Percentiles rank a stretch among this genome's conserved stretches.
Evolutionary conservation across 2,113 vertebrate species (phyloP).

Genomic region (Antechinus stuartii): DNA sequence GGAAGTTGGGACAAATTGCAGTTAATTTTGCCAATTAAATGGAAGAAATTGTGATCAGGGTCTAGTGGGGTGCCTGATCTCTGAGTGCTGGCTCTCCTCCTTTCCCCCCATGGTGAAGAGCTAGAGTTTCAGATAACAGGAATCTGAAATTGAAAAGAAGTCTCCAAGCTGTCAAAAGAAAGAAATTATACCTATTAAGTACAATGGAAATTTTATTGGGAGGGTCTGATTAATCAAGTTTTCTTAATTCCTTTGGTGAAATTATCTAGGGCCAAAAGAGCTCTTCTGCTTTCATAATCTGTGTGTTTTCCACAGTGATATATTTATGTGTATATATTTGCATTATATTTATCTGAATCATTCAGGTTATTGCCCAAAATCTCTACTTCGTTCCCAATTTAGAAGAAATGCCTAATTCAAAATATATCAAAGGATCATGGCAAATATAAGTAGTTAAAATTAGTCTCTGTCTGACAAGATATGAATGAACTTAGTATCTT

Average conservation of each 20-base stretch:
- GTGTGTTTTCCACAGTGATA: not conserved
- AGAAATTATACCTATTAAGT: not conserved
- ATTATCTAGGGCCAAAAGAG: not conserved
- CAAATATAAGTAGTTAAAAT: not conserved
- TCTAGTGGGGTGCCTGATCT: not conserved
- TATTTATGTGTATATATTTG: not conserved
- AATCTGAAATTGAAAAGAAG: not conserved
- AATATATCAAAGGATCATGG: not conserved
- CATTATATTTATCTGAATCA: not conserved
- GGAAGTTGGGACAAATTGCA: not conserved
- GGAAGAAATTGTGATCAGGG: not conserved
- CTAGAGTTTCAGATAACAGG: not conserved
- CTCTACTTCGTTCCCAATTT: not conserved
- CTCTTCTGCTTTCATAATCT: not conserved
- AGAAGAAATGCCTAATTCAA: not conserved
- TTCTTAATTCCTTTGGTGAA: not conserved
- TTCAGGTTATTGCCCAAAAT: not conserved
- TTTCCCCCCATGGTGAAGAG: not conserved
- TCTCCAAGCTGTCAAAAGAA: not conserved
- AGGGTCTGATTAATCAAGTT: not conserved
- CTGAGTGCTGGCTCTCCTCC: not conserved
- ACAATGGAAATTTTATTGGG: not conserved
- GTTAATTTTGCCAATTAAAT: not conserved
- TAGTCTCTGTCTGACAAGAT: not conserved
- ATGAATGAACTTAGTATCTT: not conserved